These are phyloP conservation scores for Rhyacophila evoluta DNA, from an alignment of 2,888 invertebrate genomes.

Conservation along the genomic window DNA sequence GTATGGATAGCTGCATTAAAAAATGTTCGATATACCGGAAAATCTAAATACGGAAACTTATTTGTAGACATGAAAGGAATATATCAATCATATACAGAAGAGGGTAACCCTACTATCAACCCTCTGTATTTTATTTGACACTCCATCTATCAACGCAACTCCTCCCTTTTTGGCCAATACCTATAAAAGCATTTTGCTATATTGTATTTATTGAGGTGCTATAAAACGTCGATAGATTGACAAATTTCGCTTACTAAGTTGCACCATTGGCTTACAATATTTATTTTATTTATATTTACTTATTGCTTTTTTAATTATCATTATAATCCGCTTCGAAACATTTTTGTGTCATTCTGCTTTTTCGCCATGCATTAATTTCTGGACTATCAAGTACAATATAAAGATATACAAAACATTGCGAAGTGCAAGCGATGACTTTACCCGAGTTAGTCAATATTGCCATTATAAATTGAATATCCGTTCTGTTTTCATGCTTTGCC, in stretches of 20 bases:
- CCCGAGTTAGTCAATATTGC: too few species aligned
- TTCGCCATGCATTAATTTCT: too few species aligned
- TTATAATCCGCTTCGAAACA: too few species aligned
- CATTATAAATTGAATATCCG: too few species aligned
- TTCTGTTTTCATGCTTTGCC: too few species aligned
- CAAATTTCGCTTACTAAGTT: not conserved
- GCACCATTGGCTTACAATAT: not conserved
- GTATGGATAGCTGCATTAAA: too few species aligned
- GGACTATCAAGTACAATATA: too few species aligned
- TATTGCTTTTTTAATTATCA: too few species aligned
- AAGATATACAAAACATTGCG: too few species aligned
- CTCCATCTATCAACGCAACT: not conserved
- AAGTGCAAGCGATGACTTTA: too few species aligned
- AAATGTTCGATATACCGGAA: not conserved
- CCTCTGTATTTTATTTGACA: slow-evolving; percentile 24
- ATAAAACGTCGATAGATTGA: slow-evolving; percentile 14
- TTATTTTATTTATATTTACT: too few species aligned
- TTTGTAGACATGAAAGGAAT: slow-evolving; percentile 12
- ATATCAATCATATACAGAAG: not conserved
- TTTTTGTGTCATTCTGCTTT: too few species aligned
- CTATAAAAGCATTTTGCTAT: not conserved
- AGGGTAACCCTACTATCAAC: not conserved
- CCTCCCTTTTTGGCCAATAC: not conserved
- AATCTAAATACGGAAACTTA: not conserved
- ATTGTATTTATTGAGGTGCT: slow-evolving; percentile 9